phyloP scores from a whole-genome alignment of 2,113 vertebrate genomes.

The Andinoacara biseriatus region DNA sequence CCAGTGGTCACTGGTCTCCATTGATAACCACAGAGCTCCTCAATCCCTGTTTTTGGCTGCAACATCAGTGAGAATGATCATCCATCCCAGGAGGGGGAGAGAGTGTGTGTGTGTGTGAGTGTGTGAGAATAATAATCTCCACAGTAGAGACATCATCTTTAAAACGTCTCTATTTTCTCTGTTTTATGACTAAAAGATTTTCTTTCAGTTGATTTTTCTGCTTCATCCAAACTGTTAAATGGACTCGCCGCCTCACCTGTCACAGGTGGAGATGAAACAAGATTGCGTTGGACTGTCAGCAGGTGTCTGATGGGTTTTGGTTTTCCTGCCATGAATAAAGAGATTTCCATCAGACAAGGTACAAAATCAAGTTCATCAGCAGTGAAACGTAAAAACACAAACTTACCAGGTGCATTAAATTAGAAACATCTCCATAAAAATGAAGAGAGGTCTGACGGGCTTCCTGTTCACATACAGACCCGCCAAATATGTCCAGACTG shows the following conservation, averaged over 20 bases:
- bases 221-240: not conserved
- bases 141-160: not conserved
- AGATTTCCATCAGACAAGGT: not conserved
- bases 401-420: not conserved
- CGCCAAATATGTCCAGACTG: too few relatives aligned
- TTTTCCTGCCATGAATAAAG: not conserved
- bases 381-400: not conserved
- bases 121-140: not conserved
- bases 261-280: not conserved
- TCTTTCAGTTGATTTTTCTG: not conserved
- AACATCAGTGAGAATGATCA: not conserved
- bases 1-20: conserved; percentile 10
- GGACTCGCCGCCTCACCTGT: not conserved
- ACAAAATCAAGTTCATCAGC: not conserved
- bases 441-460: too few relatives aligned
- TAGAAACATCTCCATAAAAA: not conserved
- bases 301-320: not conserved
- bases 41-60: conserved; percentile 3
- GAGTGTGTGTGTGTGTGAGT: not conserved
- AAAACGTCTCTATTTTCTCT: not conserved
- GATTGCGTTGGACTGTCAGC: not conserved
- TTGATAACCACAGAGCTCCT: conserved; percentile 2
- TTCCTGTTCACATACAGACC: too few relatives aligned
- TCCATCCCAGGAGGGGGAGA: not conserved
- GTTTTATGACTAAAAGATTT: not conserved